Conservation (phyloP, 2,113 vertebrate species). For the Panthera uncia region DNA sequence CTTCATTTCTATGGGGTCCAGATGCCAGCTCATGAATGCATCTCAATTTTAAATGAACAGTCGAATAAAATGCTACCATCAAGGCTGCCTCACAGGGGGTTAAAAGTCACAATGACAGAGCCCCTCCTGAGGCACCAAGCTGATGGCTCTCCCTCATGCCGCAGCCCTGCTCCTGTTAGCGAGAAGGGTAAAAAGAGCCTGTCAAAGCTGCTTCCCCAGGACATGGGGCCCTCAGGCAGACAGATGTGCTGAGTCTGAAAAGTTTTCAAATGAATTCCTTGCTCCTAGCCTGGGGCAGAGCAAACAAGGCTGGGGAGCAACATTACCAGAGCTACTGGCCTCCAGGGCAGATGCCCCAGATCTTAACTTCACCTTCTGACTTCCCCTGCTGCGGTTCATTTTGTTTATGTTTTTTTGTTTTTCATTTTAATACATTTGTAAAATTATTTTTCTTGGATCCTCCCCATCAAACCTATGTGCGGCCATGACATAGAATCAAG, state of each 20-base stretch:
- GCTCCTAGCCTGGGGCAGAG: slow-evolving; percentile 46
- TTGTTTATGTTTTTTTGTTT: background rate
- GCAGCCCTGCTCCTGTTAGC: background rate
- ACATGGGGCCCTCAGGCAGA: slow-evolving; percentile 10
- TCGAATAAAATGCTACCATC: background rate
- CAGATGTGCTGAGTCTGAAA: slow-evolving; percentile 31
- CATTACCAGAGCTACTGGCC: background rate
- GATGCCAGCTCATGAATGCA: background rate
- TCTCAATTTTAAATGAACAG: slow-evolving; percentile 41
- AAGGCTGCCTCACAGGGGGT: background rate
- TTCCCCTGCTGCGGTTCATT: background rate
- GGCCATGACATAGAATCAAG: background rate
- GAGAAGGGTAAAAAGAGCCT: background rate
- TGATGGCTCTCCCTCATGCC: background rate
- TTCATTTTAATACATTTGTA: background rate
- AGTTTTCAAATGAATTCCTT: background rate
- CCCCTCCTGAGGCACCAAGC: background rate
- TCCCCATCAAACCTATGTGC: background rate
- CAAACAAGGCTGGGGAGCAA: slow-evolving; percentile 37
- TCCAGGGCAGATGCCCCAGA: background rate
- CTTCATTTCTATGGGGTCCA: background rate
- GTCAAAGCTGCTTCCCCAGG: background rate
- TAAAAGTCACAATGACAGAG: background rate
- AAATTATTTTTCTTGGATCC: background rate
- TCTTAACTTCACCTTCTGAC: background rate